These are phyloP conservation scores for Lonchura striata DNA, from an alignment of 2,113 vertebrate species.

Conservation along the genomic window DNA sequence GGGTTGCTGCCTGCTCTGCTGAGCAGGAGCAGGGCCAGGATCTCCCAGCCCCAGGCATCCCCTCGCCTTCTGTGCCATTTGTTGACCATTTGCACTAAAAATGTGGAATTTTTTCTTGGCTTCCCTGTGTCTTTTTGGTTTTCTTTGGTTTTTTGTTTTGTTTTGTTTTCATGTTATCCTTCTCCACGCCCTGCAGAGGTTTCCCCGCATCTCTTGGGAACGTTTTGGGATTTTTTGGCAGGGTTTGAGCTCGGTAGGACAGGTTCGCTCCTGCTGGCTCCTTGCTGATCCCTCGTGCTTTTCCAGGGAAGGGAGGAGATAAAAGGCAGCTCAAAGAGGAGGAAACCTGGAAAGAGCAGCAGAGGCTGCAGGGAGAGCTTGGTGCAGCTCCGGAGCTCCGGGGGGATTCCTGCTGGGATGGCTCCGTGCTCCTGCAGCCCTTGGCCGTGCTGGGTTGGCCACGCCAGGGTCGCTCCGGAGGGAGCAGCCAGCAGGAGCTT, in stretches of 20 bases:
- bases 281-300: background rate
- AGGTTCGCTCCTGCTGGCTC: background rate
- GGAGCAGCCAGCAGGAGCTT: background rate
- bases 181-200: accelerated
- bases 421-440: background rate
- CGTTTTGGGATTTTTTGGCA: background rate
- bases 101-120: background rate
- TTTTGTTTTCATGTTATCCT: background rate
- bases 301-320: background rate
- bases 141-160: background rate
- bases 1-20: background rate
- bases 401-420: background rate
- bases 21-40: background rate
- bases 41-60: background rate
- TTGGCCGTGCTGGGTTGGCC: background rate
- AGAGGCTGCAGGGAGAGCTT: background rate
- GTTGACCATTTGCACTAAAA: conserved; percentile 63
- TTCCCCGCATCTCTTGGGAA: background rate
- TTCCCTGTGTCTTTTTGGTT: background rate
- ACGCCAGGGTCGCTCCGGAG: background rate
- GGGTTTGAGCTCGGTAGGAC: background rate
- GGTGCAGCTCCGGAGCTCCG: background rate
- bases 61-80: conserved; percentile 37
- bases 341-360: background rate
- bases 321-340: background rate